Evolutionary conservation across 2,113 vertebrate genomes (phyloP), one percentile per base, ranked within the genome.

Genomic region (Paracanthobrama guichenoti): DNA sequence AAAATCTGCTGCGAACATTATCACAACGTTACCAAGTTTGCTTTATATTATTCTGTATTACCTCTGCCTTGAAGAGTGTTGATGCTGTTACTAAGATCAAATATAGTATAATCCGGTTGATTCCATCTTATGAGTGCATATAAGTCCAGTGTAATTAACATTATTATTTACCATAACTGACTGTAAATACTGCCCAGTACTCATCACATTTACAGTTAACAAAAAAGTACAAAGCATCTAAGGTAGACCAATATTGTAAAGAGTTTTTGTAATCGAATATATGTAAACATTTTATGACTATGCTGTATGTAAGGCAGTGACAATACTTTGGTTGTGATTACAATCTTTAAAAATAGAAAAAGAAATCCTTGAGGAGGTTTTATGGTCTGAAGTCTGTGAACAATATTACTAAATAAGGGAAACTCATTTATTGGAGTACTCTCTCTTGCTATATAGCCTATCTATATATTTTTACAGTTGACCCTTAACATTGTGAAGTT

Each of bases 401-500:
- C 24, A 67, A 46, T 80, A 80, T 66, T 59, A 67, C 76, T 67
- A 48, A 13, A 80, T 80, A 67, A 31, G 59, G 39, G 75, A 78
- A 78, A 16, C 31, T 16, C 22, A 9, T 78, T 50, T 50, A 64
- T 44, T 64, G 81, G 64, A 85, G 55, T 80, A 86, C 18, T 28
- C 76, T 85, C 71, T 48, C 85, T 81, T 64, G 42, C 6, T 60
- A 46, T 72, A 35, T 48, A 86, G 39, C 39, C 5, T 39, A 39
- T 80, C 24, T 66, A 64, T 80, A 42, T 44, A 26, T 67, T 78
- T 53, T 50, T 67, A 22, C 28, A 12, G 76, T 31, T 77, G 24
- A 64, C 82, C 79, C 39, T 16, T 60, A 72, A 69, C 48, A 81
- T 85, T 82, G 48, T 82, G 57, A 86, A 90, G 82, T 75, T 84